These are phyloP conservation scores for Eristalis arbustorum DNA, from an alignment of 2,888 invertebrate species.

Conservation along the genomic window DNA sequence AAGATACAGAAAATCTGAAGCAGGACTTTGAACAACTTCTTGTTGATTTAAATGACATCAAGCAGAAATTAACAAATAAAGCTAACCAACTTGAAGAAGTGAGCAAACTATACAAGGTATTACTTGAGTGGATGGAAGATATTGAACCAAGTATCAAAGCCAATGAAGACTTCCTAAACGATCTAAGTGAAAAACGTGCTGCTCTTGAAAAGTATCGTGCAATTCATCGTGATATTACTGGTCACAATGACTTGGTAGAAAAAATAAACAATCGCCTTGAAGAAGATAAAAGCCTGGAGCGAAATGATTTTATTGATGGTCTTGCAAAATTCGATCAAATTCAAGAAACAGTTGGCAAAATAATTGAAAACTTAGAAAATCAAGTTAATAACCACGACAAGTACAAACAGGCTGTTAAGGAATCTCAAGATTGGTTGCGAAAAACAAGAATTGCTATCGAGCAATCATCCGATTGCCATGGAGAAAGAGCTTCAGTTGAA, in stretches of 20 bases:
- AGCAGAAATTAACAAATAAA: conserved; percentile 87
- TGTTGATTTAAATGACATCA: conserved; percentile 89
- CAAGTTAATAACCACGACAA: conserved; percentile 93
- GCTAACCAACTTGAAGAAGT: conserved; percentile 92
- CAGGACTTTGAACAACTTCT: conserved; percentile 94
- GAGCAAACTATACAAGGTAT: conserved; percentile 89
- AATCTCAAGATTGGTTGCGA: conserved; percentile 92
- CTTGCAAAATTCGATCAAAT: conserved; percentile 87
- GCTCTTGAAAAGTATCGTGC: conserved; percentile 92
- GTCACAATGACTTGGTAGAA: conserved; percentile 89
- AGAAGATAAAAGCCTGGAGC: conserved; percentile 85
- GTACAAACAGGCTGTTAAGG: conserved; percentile 90
- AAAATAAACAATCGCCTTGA: conserved; percentile 87
- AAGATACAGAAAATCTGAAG: conserved; percentile 93
- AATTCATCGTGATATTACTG: conserved; percentile 89
- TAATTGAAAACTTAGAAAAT: conserved; percentile 88
- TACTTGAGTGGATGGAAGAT: conserved; percentile 94
- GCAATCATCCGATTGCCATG: conserved; percentile 92
- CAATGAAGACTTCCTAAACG: conserved; percentile 89
- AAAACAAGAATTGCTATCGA: conserved; percentile 90
- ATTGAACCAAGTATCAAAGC: conserved; percentile 89
- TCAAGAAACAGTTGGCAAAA: conserved; percentile 84
- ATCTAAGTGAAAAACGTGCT: conserved; percentile 94
- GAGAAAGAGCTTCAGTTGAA: conserved; percentile 89
- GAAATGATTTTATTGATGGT: conserved; percentile 86